These are phyloP conservation scores for Marmota monax DNA, from an alignment of 2,113 vertebrate species.

Conservation along the genomic window DNA sequence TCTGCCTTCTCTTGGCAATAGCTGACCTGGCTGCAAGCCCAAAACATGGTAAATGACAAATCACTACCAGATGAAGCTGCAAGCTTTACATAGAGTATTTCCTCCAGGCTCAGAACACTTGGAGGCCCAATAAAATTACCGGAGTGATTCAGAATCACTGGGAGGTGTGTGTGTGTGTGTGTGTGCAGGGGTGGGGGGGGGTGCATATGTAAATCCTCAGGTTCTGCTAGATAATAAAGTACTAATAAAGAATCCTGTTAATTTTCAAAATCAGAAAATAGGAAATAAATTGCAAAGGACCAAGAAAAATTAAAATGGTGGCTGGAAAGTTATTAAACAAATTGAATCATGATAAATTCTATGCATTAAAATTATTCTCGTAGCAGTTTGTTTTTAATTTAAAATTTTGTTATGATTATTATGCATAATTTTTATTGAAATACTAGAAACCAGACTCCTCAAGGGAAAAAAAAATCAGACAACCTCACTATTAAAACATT, in stretches of 20 bases:
- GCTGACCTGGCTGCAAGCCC: conserved; percentile 88
- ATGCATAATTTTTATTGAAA: conserved; percentile 42
- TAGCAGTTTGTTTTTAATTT: not conserved
- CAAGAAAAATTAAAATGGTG: conserved; percentile 41
- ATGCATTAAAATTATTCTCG: conserved; percentile 47
- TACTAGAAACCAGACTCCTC: conserved; percentile 28
- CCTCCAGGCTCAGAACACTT: conserved; percentile 83
- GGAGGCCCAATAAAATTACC: conserved; percentile 84
- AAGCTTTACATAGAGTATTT: conserved; percentile 85
- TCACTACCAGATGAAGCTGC: conserved; percentile 92
- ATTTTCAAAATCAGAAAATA: conserved; percentile 75
- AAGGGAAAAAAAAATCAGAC: not conserved
- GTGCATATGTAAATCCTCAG: conserved; percentile 59
- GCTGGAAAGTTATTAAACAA: conserved; percentile 47
- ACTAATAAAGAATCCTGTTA: not conserved
- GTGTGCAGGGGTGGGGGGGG: not conserved
- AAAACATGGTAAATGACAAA: conserved; percentile 90
- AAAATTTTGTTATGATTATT: conserved; percentile 47
- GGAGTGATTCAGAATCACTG: conserved; percentile 80
- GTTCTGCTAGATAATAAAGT: conserved; percentile 60
- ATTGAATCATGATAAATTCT: conserved; percentile 30
- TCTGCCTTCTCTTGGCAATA: conserved; percentile 87
- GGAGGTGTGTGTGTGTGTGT: conserved; percentile 55
- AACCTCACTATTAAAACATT: conserved; percentile 35
- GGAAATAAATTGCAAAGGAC: conserved; percentile 7